Conservation (phyloP, 2,113 vertebrate species). For the Miniopterus natalensis region DNA sequence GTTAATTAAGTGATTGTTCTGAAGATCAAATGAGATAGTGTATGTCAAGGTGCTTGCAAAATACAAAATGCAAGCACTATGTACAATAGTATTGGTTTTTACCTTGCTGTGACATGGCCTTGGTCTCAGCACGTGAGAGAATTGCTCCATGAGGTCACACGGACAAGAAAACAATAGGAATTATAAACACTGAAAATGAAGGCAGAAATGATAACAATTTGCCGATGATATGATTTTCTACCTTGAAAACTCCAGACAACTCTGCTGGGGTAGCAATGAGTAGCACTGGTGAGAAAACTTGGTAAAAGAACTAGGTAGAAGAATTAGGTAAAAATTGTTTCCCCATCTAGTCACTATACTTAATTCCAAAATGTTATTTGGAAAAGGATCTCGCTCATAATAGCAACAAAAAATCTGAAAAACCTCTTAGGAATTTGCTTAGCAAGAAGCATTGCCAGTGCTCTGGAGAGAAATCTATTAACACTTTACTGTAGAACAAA, state of each 20-base stretch:
- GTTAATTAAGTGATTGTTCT: neutral
- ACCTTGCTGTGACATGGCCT: rapidly evolving
- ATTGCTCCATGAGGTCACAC: neutral
- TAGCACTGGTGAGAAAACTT: neutral
- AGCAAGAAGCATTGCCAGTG: neutral
- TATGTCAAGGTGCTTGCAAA: rapidly evolving
- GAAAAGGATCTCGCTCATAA: neutral
- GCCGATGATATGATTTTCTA: neutral
- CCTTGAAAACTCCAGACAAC: neutral
- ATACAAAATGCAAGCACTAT: rapidly evolving
- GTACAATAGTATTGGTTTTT: rapidly evolving
- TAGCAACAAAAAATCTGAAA: neutral
- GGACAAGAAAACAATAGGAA: constrained; percentile 42
- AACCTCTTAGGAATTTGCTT: neutral
- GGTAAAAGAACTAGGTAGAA: neutral
- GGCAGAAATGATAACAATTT: neutral
- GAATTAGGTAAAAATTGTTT: neutral
- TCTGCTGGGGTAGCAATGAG: neutral
- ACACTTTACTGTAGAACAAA: too few relatives aligned
- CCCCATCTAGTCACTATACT: neutral
- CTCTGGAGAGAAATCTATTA: neutral
- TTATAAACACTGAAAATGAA: neutral
- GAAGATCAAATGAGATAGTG: neutral
- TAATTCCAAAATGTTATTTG: neutral
- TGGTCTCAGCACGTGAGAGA: neutral